These are phyloP conservation scores for Ctenicera cuprea DNA, from an alignment of 2,888 invertebrate species.

Conservation along the genomic window DNA sequence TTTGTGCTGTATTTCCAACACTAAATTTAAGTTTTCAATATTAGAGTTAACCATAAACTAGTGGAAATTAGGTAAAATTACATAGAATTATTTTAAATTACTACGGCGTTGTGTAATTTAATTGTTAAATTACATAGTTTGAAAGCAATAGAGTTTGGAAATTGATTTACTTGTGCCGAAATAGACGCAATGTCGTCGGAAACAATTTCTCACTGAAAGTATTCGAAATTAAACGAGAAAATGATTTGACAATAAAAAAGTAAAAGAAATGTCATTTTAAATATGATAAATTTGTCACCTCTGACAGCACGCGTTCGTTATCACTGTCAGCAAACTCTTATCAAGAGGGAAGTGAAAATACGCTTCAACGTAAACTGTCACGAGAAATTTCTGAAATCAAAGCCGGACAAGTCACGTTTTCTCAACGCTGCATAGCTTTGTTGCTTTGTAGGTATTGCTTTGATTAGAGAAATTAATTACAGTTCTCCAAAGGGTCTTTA, in stretches of 20 bases:
- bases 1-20: too few relatives aligned
- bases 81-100: too few relatives aligned
- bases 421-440: not conserved
- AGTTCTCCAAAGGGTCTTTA: not conserved
- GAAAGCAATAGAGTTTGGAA: not conserved
- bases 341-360: not conserved
- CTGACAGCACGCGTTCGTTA: too few relatives aligned
- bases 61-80: too few relatives aligned
- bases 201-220: not conserved
- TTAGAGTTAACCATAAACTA: too few relatives aligned
- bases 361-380: not conserved
- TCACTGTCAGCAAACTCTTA: too few relatives aligned
- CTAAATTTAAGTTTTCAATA: too few relatives aligned
- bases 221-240: too few relatives aligned
- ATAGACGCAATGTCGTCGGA: not conserved
- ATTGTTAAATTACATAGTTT: not conserved
- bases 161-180: not conserved
- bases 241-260: too few relatives aligned
- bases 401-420: not conserved
- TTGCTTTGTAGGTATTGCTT: not conserved
- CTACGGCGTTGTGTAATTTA: too few relatives aligned
- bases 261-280: too few relatives aligned
- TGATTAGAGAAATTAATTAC: not conserved
- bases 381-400: not conserved
- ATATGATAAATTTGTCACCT: too few relatives aligned